Percentiles rank a stretch among this genome's conserved stretches.
Evolutionary conservation across 2,113 vertebrate genomes (phyloP).

Genomic region (Melanostigma gelatinosum): DNA sequence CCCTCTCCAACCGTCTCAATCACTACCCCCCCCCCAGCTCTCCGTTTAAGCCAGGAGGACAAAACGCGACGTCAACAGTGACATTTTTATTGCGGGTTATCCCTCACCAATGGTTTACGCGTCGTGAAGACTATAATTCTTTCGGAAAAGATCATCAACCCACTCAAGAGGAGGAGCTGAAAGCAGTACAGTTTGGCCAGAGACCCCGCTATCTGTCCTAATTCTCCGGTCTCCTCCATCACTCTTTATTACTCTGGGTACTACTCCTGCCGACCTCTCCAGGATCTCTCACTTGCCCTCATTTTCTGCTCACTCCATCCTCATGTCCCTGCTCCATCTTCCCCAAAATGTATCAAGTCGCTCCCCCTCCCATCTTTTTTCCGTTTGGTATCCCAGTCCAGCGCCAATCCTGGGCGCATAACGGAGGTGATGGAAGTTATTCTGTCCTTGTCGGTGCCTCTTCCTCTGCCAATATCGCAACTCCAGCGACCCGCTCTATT

Average conservation of each 20-base stretch:
- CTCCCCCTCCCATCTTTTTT: not conserved
- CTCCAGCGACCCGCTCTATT: constrained; percentile 25
- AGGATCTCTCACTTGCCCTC: constrained; percentile 19
- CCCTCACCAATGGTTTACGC: not conserved
- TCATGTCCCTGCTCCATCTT: constrained; percentile 19
- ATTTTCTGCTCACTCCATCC: constrained; percentile 29
- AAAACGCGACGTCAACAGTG: not conserved
- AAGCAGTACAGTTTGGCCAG: constrained; percentile 2
- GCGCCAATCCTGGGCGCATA: constrained; percentile 1
- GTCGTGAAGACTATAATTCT: constrained; percentile 26
- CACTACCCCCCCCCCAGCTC: not conserved
- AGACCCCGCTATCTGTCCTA: constrained; percentile 18
- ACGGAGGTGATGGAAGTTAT: constrained; percentile 24
- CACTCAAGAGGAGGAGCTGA: constrained; percentile 21
- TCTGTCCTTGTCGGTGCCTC: constrained; percentile 22
- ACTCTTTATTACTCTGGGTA: constrained; percentile 2
- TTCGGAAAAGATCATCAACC: constrained; percentile 30
- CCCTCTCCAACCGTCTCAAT: constrained; percentile 22
- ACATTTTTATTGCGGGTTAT: constrained; percentile 20
- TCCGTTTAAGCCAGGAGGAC: not conserved
- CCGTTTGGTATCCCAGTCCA: constrained; percentile 17
- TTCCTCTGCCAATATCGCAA: constrained; percentile 13
- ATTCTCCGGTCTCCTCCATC: constrained; percentile 26
- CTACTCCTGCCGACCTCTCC: constrained; percentile 13
- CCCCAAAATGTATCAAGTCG: constrained; percentile 5